phyloP scores from a whole-genome alignment of 2,797 vertebrate species.

The Nothura maculosa region DNA sequence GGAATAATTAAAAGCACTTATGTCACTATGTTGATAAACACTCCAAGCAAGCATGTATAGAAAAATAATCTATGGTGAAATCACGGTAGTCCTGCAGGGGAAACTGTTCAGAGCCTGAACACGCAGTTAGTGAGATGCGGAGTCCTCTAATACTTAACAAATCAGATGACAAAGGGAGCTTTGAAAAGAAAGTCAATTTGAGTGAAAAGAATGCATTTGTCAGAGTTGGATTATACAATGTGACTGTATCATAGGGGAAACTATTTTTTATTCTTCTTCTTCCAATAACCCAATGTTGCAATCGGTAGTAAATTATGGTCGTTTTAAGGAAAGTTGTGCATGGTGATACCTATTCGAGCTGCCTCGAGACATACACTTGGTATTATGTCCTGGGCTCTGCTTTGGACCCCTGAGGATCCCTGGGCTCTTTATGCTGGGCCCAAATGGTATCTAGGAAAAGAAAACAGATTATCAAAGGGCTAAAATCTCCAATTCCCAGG shows the following conservation, averaged over 20 bases:
- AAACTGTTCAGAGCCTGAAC: conserved; percentile 49
- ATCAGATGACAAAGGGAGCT: conserved; percentile 76
- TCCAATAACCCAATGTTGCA: conserved; percentile 54
- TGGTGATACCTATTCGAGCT: conserved; percentile 35
- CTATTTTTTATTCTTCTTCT: neutral
- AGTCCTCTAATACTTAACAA: conserved; percentile 75
- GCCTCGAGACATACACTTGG: neutral
- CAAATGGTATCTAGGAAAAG: neutral
- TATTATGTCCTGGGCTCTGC: accelerated
- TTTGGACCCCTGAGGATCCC: neutral
- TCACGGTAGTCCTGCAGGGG: conserved; percentile 58
- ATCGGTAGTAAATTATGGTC: conserved; percentile 51
- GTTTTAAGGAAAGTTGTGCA: conserved; percentile 45
- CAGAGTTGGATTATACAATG: conserved; percentile 67
- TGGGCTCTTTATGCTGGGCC: neutral
- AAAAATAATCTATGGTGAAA: conserved; percentile 76
- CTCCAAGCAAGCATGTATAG: conserved; percentile 61
- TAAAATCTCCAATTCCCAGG: neutral
- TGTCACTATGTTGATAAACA: conserved; percentile 71
- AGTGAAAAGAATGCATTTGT: conserved; percentile 73
- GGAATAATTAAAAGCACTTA: conserved; percentile 76
- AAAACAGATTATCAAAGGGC: accelerated
- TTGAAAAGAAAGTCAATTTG: conserved; percentile 79
- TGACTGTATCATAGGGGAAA: conserved; percentile 37
- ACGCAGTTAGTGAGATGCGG: conserved; percentile 61